phyloP scores from a whole-genome alignment of 2,888 invertebrate genomes.

The Spodoptera picta region DNA sequence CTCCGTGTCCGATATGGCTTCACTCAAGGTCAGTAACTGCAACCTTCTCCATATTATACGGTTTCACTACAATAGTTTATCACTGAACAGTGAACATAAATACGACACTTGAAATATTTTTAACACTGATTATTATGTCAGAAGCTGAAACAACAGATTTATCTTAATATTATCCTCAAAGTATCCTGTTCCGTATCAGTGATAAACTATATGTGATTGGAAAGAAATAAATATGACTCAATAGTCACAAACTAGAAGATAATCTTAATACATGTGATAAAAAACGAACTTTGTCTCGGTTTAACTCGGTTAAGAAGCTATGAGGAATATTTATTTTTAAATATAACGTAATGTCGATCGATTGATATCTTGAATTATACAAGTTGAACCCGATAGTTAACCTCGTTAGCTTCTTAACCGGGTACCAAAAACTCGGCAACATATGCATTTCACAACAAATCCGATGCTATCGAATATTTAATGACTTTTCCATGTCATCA shows the following conservation, averaged over 20 bases:
- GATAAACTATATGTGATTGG: slow-evolving; percentile 22
- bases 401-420: slow-evolving; percentile 10
- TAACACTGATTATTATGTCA: slow-evolving; percentile 25
- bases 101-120: slow-evolving; percentile 15
- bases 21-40: slow-evolving; percentile 95
- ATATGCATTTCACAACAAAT: slow-evolving; percentile 46
- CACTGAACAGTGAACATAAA: slow-evolving; percentile 6
- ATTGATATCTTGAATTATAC: not conserved
- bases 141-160: slow-evolving; percentile 38
- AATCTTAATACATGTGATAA: slow-evolving; percentile 11
- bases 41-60: slow-evolving; percentile 22
- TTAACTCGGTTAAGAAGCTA: not conserved
- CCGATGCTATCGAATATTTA: slow-evolving; percentile 18
- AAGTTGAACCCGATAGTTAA: slow-evolving; percentile 13
- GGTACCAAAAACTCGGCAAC: slow-evolving; percentile 3
- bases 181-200: slow-evolving; percentile 5
- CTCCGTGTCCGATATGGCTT: slow-evolving; percentile 99
- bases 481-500: slow-evolving; percentile 21
- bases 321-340: slow-evolving; percentile 2
- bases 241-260: slow-evolving; percentile 23
- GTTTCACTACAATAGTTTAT: slow-evolving; percentile 39
- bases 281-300: slow-evolving; percentile 23
- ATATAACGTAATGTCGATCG: not conserved
- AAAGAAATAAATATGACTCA: slow-evolving; percentile 35
- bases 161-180: slow-evolving; percentile 33